Conservation (phyloP, 2,888 invertebrate species). For the Graphium colonna region DNA sequence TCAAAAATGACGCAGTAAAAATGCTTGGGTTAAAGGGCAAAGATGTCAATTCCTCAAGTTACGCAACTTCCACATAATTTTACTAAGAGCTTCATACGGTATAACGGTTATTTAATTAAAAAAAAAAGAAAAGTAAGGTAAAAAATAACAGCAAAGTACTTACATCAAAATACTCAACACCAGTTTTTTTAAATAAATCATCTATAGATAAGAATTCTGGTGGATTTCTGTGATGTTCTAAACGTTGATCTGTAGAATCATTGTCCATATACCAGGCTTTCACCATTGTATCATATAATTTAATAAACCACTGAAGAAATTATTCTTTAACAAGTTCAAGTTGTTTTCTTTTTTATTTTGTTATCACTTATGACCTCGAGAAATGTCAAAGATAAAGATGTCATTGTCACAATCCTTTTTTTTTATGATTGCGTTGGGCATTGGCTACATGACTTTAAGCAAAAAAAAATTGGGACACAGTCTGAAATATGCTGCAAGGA, state of each 20-base stretch:
- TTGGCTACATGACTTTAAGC: neutral
- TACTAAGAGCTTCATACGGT: neutral
- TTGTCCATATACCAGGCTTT: conserved; percentile 92
- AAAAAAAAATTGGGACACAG: no score
- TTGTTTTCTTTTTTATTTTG: neutral
- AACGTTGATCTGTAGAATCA: conserved; percentile 84
- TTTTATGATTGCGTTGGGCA: no score
- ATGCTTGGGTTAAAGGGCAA: no score
- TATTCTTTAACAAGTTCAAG: no score
- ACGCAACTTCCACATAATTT: no score
- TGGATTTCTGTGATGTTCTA: conserved; percentile 90
- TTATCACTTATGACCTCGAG: neutral
- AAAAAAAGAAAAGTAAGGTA: neutral
- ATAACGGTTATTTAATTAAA: neutral
- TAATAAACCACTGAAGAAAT: neutral
- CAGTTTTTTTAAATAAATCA: conserved; percentile 84
- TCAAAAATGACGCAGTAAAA: no score
- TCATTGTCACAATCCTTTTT: no score
- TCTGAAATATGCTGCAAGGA: no score
- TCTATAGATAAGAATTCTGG: conserved; percentile 84
- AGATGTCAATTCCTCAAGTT: no score
- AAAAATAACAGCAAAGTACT: conserved; percentile 34
- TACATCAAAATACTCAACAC: conserved; percentile 95
- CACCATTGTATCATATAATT: conserved; percentile 83
- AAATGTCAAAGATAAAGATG: no score